Percentiles rank a stretch among this genome's conserved stretches.
Conservation (phyloP, 2,888 invertebrate genomes). For the Apodemia zela region DNA sequence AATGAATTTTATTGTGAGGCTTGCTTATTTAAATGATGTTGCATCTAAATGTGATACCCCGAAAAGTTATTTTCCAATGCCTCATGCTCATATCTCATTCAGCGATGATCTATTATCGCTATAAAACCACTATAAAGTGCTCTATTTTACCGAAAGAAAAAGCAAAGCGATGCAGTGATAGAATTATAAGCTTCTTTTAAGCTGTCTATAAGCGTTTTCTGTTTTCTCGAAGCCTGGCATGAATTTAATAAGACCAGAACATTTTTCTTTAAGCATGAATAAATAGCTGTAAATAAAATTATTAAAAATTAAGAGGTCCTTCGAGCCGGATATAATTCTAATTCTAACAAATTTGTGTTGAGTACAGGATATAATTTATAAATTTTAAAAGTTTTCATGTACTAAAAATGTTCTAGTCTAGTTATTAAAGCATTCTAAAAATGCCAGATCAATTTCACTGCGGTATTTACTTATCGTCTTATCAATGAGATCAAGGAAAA, state of each 20-base stretch:
- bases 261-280: conserved; percentile 35
- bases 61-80: conserved; percentile 7
- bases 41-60: conserved; percentile 7
- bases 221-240: conserved; percentile 36
- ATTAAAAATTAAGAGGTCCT: neutral
- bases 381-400: too few species aligned
- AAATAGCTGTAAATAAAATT: neutral
- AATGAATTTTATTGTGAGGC: neutral
- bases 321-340: neutral
- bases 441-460: conserved; percentile 30
- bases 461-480: conserved; percentile 96
- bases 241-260: conserved; percentile 47
- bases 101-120: conserved; percentile 16
- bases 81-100: conserved; percentile 20
- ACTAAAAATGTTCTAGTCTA: conserved; percentile 52
- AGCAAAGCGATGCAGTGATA: conserved; percentile 60
- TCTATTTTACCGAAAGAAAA: conserved; percentile 29
- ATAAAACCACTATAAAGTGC: conserved; percentile 16
- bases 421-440: conserved; percentile 37
- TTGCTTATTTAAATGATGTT: conserved; percentile 1
- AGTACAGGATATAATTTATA: too few species aligned
- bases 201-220: conserved; percentile 42
- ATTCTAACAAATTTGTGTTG: too few species aligned
- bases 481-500: conserved; percentile 99
- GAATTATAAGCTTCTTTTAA: conserved; percentile 31